These are phyloP conservation scores for Nipponia nippon DNA, from an alignment of 2,113 vertebrate species.

Conservation along the genomic window DNA sequence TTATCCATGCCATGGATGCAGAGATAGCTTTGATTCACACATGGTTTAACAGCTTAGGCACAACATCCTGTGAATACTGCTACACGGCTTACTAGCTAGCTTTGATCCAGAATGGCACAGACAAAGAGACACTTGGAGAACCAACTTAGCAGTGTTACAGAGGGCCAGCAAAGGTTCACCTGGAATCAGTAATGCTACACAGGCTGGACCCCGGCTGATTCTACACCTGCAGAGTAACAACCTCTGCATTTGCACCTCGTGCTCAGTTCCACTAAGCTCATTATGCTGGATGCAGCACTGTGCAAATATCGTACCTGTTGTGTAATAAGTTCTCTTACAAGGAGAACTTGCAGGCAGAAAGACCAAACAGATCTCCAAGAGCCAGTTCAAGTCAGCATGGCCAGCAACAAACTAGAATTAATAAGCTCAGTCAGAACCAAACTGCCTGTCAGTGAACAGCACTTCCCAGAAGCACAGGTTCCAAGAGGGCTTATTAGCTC, in stretches of 20 bases:
- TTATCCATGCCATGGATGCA: background rate
- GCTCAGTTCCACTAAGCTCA: background rate
- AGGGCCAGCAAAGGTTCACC: background rate
- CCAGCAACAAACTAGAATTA: background rate
- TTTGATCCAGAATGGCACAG: background rate
- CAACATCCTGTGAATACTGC: background rate
- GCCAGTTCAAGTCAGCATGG: background rate
- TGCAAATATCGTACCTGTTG: background rate
- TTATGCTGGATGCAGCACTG: background rate
- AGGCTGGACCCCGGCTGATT: background rate
- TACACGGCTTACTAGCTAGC: background rate
- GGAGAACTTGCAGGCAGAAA: background rate
- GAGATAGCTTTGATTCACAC: background rate
- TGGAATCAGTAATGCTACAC: background rate
- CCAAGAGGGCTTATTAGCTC: background rate
- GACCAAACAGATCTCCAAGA: background rate
- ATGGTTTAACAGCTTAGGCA: background rate
- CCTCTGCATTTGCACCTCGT: background rate
- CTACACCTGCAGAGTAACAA: background rate
- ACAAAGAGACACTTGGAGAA: background rate
- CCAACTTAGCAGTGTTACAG: background rate
- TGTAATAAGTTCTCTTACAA: background rate
- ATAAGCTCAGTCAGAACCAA: background rate
- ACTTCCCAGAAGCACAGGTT: background rate
- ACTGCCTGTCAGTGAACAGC: background rate